A percentile compares a stretch with the other conserved stretches of the same genome.
phyloP scores from a whole-genome alignment of 1,140 invertebrate genomes.

The Andricus grossulariae region DNA sequence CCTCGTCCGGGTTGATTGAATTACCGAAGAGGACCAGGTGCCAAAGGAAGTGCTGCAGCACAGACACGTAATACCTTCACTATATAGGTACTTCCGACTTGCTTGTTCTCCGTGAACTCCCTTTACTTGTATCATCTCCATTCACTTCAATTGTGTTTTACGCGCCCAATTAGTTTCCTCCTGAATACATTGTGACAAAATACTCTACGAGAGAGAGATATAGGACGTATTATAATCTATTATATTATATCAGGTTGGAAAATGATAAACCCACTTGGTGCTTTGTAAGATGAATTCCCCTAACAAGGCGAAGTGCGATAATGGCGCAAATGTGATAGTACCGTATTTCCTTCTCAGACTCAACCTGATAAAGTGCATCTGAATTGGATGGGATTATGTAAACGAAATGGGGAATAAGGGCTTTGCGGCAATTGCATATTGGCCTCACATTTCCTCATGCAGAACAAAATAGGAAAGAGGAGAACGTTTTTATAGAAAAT shows the following conservation, averaged over 20 bases:
- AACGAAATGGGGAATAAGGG: not conserved
- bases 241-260: not conserved
- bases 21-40: constrained; percentile 34
- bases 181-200: constrained; percentile 23
- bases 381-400: constrained; percentile 24
- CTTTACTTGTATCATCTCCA: not conserved
- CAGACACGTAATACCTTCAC: not conserved
- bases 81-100: not conserved
- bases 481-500: too few relatives aligned
- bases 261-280: constrained; percentile 25
- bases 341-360: constrained; percentile 15
- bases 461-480: not conserved
- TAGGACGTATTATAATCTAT: not conserved
- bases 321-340: constrained; percentile 18
- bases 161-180: constrained; percentile 13
- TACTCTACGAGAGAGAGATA: not conserved
- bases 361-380: constrained; percentile 27
- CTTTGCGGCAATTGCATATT: constrained; percentile 4
- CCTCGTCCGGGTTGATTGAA: constrained; percentile 33
- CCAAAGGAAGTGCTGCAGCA: constrained; percentile 43
- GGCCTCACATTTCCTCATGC: not conserved
- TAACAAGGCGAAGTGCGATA: constrained; percentile 14
- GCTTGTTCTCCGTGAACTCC: not conserved
- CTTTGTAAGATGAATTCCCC: constrained; percentile 25
- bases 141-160: constrained; percentile 15